Evolutionary conservation across 2,888 invertebrate species (phyloP).

Genomic region (Perizoma affinitatum): DNA sequence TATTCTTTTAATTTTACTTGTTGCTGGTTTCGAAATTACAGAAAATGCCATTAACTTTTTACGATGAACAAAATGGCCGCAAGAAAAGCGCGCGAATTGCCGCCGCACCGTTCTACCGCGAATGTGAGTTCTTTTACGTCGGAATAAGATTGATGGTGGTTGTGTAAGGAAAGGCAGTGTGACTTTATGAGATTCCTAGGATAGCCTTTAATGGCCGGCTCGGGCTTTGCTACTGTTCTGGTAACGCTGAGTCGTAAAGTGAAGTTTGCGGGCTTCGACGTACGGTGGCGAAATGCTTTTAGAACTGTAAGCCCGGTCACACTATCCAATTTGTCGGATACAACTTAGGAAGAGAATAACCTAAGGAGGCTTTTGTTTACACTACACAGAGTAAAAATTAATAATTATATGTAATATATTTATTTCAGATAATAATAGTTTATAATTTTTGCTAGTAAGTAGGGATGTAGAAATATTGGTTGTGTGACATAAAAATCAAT

Average conservation of each 20-base stretch:
- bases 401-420: too few relatives aligned
- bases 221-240: slow-evolving; percentile 63
- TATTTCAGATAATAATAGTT: too few relatives aligned
- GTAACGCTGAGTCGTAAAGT: slow-evolving; percentile 74
- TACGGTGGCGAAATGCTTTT: slow-evolving; percentile 28
- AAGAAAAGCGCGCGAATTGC: slow-evolving; percentile 55
- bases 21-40: slow-evolving; percentile 70
- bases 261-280: slow-evolving; percentile 55
- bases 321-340: too few relatives aligned
- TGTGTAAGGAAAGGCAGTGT: slow-evolving; percentile 43
- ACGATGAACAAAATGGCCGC: slow-evolving; percentile 77
- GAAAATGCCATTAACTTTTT: slow-evolving; percentile 75
- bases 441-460: too few relatives aligned
- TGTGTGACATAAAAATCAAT: too few relatives aligned
- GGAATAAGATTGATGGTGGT: slow-evolving; percentile 44
- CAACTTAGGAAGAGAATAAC: too few relatives aligned
- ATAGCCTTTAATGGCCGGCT: slow-evolving; percentile 74
- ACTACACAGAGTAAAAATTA: too few relatives aligned
- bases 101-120: slow-evolving; percentile 30
- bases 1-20: slow-evolving; percentile 77
- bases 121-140: slow-evolving; percentile 49
- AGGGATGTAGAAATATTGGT: too few relatives aligned
- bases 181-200: slow-evolving; percentile 69
- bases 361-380: too few relatives aligned
- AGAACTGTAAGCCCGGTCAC: background rate